A percentile compares a stretch with the other conserved stretches of the same genome.
phyloP scores from a whole-genome alignment of 2,113 vertebrate genomes.

The Heptranchias perlo region DNA sequence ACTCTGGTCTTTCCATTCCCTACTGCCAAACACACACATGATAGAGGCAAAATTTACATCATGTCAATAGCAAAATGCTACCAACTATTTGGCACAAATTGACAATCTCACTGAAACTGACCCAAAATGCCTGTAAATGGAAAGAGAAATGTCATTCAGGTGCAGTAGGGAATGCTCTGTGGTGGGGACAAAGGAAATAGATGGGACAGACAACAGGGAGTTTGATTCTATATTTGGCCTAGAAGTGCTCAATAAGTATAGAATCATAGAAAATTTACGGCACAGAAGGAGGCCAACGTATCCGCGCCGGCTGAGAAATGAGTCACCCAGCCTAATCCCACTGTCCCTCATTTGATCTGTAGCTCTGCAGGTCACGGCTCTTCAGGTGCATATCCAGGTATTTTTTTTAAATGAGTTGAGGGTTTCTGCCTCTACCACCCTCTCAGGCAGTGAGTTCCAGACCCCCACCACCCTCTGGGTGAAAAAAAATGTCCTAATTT shows the following conservation, averaged over 20 bases:
- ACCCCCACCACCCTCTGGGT: too few species aligned
- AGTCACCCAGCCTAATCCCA: too few species aligned
- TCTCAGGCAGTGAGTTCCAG: too few species aligned
- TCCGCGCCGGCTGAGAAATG: too few species aligned
- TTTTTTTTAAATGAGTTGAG: too few species aligned
- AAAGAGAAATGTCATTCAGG: not conserved
- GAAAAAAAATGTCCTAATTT: too few species aligned
- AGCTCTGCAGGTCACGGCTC: too few species aligned
- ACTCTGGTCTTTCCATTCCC: not conserved
- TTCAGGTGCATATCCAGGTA: too few species aligned
- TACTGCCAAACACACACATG: not conserved
- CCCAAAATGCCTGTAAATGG: not conserved
- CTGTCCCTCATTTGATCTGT: too few species aligned
- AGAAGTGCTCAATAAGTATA: not conserved
- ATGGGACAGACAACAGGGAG: not conserved
- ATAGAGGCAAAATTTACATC: not conserved
- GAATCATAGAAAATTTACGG: too few species aligned
- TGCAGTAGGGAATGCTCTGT: not conserved
- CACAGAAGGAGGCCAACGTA: too few species aligned
- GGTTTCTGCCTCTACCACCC: too few species aligned
- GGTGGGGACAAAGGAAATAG: not conserved
- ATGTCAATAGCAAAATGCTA: not conserved
- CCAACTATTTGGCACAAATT: not conserved
- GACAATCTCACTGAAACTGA: not conserved
- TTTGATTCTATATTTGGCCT: not conserved